Evolutionary conservation across 2,797 vertebrate genomes (phyloP).

Genomic region (Vultur gryphus): DNA sequence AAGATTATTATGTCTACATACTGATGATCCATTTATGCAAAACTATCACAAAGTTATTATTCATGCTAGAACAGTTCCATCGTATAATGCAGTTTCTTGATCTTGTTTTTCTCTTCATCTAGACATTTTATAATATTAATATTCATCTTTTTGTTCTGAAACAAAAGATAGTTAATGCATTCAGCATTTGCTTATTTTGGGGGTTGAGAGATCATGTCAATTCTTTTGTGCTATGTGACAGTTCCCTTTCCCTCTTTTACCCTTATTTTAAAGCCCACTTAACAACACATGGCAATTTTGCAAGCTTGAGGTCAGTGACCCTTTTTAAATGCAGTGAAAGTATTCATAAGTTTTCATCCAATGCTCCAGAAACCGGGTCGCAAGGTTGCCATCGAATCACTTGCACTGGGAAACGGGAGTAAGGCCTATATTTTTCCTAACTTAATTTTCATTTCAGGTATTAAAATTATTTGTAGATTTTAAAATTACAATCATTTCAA

Average conservation of each 20-base stretch:
- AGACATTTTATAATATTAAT: background rate
- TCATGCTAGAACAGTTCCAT: background rate
- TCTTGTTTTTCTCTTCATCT: background rate
- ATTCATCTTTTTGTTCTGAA: background rate
- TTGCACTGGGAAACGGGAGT: background rate
- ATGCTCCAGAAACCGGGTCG: background rate
- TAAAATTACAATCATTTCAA: background rate
- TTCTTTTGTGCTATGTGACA: background rate
- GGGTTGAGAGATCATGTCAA: background rate
- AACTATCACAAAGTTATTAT: background rate
- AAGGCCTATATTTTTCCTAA: background rate
- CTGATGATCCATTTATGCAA: background rate
- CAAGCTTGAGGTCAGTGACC: background rate
- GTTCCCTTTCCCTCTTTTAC: background rate
- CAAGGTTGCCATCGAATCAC: background rate
- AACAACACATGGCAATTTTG: background rate
- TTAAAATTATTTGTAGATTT: background rate
- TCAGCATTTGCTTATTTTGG: background rate
- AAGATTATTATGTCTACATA: background rate
- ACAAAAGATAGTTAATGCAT: background rate
- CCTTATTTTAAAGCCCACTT: background rate
- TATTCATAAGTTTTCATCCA: background rate
- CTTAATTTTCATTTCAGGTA: background rate
- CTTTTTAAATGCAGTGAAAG: background rate
- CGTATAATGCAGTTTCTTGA: background rate